Conservation (phyloP, 1,140 invertebrate genomes). For the Capitella teleta region DNA sequence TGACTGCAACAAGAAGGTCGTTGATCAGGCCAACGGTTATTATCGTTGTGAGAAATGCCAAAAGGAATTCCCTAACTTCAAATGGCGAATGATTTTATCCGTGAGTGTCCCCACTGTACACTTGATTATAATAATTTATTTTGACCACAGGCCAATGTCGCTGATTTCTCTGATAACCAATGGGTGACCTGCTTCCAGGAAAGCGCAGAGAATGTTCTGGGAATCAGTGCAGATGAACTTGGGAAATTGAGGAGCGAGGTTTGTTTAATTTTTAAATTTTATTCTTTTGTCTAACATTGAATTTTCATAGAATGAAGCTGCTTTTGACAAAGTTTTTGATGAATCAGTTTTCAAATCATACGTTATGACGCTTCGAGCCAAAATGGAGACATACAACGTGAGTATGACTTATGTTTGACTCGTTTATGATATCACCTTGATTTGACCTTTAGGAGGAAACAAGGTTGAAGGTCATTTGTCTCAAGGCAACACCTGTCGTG, state of each 20-base stretch:
- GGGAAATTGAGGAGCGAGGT: no score
- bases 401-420: constrained; percentile 12
- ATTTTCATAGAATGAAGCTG: constrained; percentile 37
- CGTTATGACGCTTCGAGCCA: constrained; percentile 69
- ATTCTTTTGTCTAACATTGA: constrained; percentile 1
- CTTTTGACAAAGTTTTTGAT: constrained; percentile 51
- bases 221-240: constrained; percentile 63
- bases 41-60: constrained; percentile 93
- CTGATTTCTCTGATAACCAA: constrained; percentile 65
- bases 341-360: constrained; percentile 66
- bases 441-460: constrained; percentile 61
- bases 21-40: constrained; percentile 74
- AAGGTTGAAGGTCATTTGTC: constrained; percentile 61
- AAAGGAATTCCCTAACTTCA: constrained; percentile 69
- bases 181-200: constrained; percentile 88
- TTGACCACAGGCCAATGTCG: constrained; percentile 55
- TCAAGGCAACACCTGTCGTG: constrained; percentile 58
- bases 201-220: constrained; percentile 67
- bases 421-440: neutral
- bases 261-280: neutral
- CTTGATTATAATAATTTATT: neutral
- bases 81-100: constrained; percentile 67
- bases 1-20: constrained; percentile 83
- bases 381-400: constrained; percentile 79
- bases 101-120: constrained; percentile 49